phyloP scores from a whole-genome alignment of 1,140 invertebrate species.

The Myzus persicae region DNA sequence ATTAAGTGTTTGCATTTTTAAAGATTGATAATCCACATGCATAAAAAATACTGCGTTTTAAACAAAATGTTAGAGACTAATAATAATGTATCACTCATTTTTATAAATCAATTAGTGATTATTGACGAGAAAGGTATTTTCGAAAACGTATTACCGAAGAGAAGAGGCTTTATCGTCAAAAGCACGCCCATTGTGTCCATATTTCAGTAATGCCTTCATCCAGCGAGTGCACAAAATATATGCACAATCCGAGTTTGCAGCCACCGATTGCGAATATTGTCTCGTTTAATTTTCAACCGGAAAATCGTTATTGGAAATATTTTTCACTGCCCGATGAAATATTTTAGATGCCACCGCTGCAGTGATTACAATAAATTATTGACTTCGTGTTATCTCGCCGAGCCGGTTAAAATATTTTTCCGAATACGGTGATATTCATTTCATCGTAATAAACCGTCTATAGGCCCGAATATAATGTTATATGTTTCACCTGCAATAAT shows the following conservation, averaged over 20 bases:
- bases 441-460: not conserved
- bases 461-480: not conserved
- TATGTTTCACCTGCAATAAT: not conserved
- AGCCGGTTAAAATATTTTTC: not conserved
- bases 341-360: not conserved
- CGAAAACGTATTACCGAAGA: no score
- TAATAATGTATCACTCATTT: no score
- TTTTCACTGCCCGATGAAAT: not conserved
- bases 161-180: no score
- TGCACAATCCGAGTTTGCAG: not conserved
- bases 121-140: no score
- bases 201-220: not conserved
- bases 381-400: not conserved
- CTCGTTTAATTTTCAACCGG: not conserved
- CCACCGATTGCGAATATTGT: not conserved
- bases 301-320: not conserved
- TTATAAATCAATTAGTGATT: no score
- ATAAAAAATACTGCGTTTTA: not conserved
- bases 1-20: not conserved
- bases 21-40: not conserved
- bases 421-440: not conserved
- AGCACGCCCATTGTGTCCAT: no score
- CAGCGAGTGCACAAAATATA: not conserved
- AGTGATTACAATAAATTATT: not conserved
- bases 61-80: no score